Conservation (phyloP, 2,113 vertebrate species). For the Chauna torquata region DNA sequence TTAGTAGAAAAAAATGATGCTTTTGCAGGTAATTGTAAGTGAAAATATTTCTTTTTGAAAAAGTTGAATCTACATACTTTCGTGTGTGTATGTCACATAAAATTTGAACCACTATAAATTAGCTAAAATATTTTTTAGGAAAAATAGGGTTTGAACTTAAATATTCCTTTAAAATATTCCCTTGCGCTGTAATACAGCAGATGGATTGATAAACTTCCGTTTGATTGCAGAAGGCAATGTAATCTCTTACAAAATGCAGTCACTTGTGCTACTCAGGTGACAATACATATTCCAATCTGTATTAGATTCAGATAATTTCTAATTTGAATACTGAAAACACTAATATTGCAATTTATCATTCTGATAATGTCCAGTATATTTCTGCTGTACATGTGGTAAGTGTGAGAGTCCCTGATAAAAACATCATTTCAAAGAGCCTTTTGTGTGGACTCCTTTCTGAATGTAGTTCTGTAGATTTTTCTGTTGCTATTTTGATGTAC, state of each 20-base stretch:
- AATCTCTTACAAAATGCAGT: neutral
- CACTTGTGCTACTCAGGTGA: neutral
- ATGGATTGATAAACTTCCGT: neutral
- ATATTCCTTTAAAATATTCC: neutral
- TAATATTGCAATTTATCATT: neutral
- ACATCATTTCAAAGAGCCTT: neutral
- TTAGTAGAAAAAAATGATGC: neutral
- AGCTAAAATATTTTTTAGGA: neutral
- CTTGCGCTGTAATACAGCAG: accelerated
- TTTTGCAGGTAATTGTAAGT: neutral
- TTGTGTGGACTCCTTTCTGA: neutral
- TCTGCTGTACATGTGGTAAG: neutral
- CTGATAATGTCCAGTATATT: neutral
- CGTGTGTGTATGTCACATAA: neutral
- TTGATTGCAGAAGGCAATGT: neutral
- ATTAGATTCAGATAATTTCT: neutral
- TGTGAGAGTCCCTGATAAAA: neutral
- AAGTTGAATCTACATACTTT: neutral
- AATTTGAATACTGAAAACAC: neutral
- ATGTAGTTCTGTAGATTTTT: neutral
- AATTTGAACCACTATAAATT: neutral
- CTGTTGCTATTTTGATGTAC: neutral
- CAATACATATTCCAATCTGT: neutral
- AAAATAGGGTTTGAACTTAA: neutral
- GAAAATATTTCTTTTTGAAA: neutral